phyloP scores from a whole-genome alignment of 2,797 vertebrate species.

The Otus scops region DNA sequence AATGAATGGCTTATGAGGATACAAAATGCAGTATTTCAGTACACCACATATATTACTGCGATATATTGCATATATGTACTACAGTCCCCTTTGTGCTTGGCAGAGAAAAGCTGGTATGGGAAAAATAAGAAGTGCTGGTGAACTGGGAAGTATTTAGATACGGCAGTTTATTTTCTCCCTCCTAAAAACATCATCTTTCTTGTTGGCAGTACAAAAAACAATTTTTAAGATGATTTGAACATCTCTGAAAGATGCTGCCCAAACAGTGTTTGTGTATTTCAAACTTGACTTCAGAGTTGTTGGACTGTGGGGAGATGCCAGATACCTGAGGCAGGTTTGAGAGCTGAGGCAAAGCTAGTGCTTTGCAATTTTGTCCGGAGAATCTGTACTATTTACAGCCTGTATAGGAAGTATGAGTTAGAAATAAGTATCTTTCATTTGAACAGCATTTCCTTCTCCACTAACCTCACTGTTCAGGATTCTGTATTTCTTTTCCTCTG shows the following conservation, averaged over 20 bases:
- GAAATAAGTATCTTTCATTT: background rate
- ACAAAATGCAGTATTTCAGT: conserved; percentile 47
- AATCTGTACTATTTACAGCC: background rate
- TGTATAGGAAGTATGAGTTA: background rate
- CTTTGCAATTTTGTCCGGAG: background rate
- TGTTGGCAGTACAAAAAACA: background rate
- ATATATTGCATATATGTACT: background rate
- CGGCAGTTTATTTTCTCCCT: background rate
- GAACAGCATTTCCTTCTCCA: background rate
- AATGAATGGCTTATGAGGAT: conserved; percentile 25
- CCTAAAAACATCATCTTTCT: background rate
- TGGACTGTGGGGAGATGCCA: background rate
- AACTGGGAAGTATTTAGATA: background rate
- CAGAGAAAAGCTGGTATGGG: background rate
- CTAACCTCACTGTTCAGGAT: background rate
- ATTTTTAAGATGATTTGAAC: background rate
- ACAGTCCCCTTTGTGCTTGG: background rate
- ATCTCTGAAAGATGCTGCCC: background rate
- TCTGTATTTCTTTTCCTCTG: background rate
- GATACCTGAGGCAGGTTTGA: background rate
- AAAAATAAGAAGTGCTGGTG: background rate
- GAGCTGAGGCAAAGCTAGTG: background rate
- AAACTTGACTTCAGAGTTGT: background rate
- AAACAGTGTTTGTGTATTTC: background rate
- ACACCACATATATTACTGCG: background rate